Base-by-base conservation (phyloP, 2,888 invertebrate genomes). In the Yponomeuta sedellus region DNA sequence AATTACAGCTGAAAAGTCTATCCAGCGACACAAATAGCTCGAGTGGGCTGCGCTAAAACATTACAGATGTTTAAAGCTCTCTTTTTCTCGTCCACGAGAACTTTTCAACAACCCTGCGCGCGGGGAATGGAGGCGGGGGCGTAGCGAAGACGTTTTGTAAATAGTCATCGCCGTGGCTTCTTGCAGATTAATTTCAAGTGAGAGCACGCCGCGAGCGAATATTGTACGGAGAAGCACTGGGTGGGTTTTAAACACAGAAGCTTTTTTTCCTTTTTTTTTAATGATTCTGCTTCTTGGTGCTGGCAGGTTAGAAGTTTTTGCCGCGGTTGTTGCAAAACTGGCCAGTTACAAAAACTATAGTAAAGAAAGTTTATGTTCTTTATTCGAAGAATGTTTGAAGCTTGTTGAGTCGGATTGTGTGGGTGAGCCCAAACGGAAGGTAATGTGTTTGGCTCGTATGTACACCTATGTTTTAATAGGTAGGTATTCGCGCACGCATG, bases 101-200 rank as follows among this genome's bases (percentile, higher is more conserved):
- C 59, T 59, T 59, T 20, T 52, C 22, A 58, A 58, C 34, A 65
- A 20, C 59, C 58, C 40, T 65, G 10, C 5, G 19, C 22, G 59
- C 19, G 75, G 77, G 71, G 71, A 34, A 34, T 8, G 77, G 73
- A 81, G 77, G 83, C 85, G 83, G 85, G 83, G 80, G 80, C 83
- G 80, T 69, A 72, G 59, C 61, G 57, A 77, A 78, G 76, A 74
- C 75, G 80, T 82, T 85, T 83, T 86, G 88, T 86, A 88, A 89
- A 89, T 84, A 88, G 82, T 85, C 84, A 81, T 85, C 86, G 85
- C 84, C 78, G 79, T 79, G 79, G 83, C 82, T 86, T 85, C 87
- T 83, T 81, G 81, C 79, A 86, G 85, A 88, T 88, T 88, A 86
- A 88, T 87, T 87, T 86, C 82, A 80, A 87, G 82, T 82, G 83